phyloP scores from a whole-genome alignment of 2,888 invertebrate genomes.

The Phoronis australis region DNA sequence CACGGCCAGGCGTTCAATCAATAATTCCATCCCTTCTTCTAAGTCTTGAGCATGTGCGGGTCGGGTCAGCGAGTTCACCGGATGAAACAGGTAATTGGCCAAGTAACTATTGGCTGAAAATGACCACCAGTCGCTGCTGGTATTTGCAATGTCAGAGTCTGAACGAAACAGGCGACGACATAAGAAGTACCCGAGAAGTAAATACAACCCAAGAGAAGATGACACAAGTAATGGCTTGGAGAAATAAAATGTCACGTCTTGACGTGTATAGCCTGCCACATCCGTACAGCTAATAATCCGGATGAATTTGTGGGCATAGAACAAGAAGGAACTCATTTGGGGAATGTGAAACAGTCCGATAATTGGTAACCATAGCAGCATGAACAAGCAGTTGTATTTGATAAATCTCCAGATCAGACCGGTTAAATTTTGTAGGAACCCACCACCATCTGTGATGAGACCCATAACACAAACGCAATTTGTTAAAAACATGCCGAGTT shows the following conservation, averaged over 20 bases:
- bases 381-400: slow-evolving; percentile 54
- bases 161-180: no score
- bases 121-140: slow-evolving; percentile 13
- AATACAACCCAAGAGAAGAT: no score
- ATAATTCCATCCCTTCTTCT: slow-evolving; percentile 49
- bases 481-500: slow-evolving; percentile 52
- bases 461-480: slow-evolving; percentile 55
- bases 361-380: slow-evolving; percentile 54
- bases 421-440: slow-evolving; percentile 41
- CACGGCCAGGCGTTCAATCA: slow-evolving; percentile 53
- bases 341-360: slow-evolving; percentile 53
- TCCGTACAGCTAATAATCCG: slow-evolving; percentile 45
- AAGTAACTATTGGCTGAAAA: slow-evolving; percentile 41
- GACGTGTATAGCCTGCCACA: slow-evolving; percentile 31
- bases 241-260: slow-evolving; percentile 35
- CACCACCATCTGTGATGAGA: slow-evolving; percentile 49
- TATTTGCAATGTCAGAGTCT: no score
- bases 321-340: slow-evolving; percentile 40
- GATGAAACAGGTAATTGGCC: slow-evolving; percentile 41
- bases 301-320: slow-evolving; percentile 37
- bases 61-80: slow-evolving; percentile 30
- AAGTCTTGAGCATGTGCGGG: slow-evolving; percentile 37
- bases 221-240: no score
- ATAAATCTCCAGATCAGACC: slow-evolving; percentile 51
- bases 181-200: no score